These are phyloP conservation scores for Tigriopus californicus DNA, from an alignment of 2,888 invertebrate species.

Conservation along the genomic window DNA sequence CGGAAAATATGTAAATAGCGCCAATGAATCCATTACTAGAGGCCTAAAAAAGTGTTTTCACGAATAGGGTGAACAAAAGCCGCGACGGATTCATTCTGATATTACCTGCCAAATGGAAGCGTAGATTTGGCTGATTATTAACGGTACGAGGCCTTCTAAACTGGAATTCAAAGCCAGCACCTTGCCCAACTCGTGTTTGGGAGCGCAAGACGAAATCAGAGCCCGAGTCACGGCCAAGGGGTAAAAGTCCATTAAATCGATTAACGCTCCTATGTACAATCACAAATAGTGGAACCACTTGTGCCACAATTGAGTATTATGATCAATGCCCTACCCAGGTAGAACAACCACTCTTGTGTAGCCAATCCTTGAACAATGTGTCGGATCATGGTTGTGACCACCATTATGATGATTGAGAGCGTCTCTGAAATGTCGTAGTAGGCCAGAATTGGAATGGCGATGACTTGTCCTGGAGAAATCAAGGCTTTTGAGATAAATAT, in stretches of 20 bases:
- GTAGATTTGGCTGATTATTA: background rate
- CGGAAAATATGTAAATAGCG: background rate
- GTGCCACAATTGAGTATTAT: too few relatives aligned
- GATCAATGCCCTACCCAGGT: background rate
- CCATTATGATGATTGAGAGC: background rate
- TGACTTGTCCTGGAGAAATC: background rate
- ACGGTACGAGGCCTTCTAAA: background rate
- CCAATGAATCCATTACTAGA: background rate
- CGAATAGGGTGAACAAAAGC: too few relatives aligned
- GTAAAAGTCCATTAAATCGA: background rate
- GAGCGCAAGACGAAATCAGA: background rate
- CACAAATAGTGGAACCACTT: too few relatives aligned
- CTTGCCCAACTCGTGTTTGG: constrained; percentile 4
- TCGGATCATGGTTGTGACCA: background rate
- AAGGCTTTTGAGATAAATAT: too few relatives aligned
- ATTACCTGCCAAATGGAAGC: background rate
- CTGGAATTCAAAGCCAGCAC: background rate
- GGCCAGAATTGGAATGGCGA: background rate
- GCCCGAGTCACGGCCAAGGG: background rate
- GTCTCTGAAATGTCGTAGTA: background rate
- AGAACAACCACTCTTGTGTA: background rate
- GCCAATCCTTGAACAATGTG: constrained; percentile 2
- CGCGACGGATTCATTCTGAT: too few relatives aligned
- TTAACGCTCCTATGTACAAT: background rate
- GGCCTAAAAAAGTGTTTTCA: too few relatives aligned